Conservation (phyloP, 1,140 invertebrate species). For the Heterodera carotae region DNA sequence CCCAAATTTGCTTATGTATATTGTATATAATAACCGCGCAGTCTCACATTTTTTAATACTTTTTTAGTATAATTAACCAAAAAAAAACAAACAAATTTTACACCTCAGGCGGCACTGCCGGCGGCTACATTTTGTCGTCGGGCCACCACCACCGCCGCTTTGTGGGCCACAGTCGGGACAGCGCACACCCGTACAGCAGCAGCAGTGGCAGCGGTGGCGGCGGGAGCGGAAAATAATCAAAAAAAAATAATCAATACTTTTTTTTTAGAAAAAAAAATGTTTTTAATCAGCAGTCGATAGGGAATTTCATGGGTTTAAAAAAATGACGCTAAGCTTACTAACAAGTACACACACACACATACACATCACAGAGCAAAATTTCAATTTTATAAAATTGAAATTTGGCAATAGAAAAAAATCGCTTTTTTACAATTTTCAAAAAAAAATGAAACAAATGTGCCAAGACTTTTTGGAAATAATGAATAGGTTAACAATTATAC, state of each 20-base stretch:
- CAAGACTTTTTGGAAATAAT: too few relatives aligned
- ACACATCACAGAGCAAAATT: too few relatives aligned
- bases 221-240: neutral
- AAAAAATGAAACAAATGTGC: too few relatives aligned
- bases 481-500: too few relatives aligned
- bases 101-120: slow-evolving; percentile 16
- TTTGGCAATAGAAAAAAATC: too few relatives aligned
- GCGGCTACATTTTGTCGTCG: slow-evolving; percentile 1
- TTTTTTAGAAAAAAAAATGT: neutral
- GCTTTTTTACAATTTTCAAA: too few relatives aligned
- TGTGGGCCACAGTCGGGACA: slow-evolving; percentile 29
- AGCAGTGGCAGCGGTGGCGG: neutral
- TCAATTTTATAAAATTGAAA: too few relatives aligned
- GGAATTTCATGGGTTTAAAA: too few relatives aligned
- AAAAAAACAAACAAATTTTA: neutral
- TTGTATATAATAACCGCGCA: slow-evolving; percentile 3
- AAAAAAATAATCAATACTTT: neutral
- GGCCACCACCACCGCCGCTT: slow-evolving; percentile 26
- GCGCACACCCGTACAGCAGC: slow-evolving; percentile 12
- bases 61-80: neutral
- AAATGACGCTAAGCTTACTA: too few relatives aligned
- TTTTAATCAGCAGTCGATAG: too few relatives aligned
- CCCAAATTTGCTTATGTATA: neutral
- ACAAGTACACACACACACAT: too few relatives aligned
- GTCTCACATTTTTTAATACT: neutral